Evolutionary conservation across 1,140 invertebrate species (phyloP), one percentile per base, ranked within the genome.

Genomic region (Solenopsis fugax): DNA sequence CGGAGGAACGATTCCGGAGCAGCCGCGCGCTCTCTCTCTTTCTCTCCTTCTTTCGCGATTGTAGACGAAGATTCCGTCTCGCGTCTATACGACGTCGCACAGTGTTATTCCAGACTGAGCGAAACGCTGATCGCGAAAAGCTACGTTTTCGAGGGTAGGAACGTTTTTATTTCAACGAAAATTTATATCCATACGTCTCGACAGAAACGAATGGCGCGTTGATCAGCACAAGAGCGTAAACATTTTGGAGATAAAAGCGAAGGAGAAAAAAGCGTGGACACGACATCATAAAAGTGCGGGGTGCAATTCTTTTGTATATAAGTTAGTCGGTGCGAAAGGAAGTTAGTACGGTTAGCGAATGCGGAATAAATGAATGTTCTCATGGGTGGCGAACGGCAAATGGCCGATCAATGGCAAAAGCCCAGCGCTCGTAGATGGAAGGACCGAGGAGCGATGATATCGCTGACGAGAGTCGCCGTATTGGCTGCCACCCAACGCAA

Each of bases 401-500:
- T 37, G 58, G 76, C 18, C 76, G 76, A 65, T 78, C 41, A 64
- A 80, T 52, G 45, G 29, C 29, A 52, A 54, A 24, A 41, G 13
- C 18, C 52, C 13, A 24, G 10, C 41, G 45, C 54, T 9, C 69
- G 71, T 72, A 62, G 82, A 78, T 87, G 73, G 77, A 82, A 88
- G 64, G 76, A 58, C 52, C 82, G 87, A 78, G 86, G 89, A 92
- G 90, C 93, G 93, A 95, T 94, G 90, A 94, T 95, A 95, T 91
- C 94, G 87, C 88, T 94, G 94, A 95, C 93, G 94, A 94, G 93
- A 92, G 90, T 91, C 92, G 92, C 92, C 93, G 93, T 94, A 93
- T 93, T 95, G 93, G 93, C 93, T 91, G 91, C 91, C 93, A 92
- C 92, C 93, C 94, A 94, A 93, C 93, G 92, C 94, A 69, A 64